Evolutionary conservation across 2,888 invertebrate species (phyloP), one percentile per base, ranked within the genome.

Genomic region (Yponomeuta plumbellus): DNA sequence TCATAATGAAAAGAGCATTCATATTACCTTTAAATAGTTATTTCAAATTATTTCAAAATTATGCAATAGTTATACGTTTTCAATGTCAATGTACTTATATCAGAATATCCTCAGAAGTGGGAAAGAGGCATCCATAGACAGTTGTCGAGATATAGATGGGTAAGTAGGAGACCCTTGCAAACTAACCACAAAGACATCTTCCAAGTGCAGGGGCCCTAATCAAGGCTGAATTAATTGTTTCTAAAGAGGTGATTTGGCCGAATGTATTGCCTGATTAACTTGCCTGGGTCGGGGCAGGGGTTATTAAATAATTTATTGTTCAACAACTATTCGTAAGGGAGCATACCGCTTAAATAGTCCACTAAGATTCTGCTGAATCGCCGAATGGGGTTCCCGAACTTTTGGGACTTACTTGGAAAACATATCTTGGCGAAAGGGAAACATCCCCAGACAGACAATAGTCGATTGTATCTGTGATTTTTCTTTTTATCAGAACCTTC

Each of bases 291-390:
- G 84, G 77, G 81, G 80, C 76, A 79, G 79, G 84, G 88, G 86
- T 86, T 88, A 88, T 87, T 86, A 88, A 85, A 88, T 87, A 88
- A 90, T 90, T 89, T 89, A 88, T 88, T 88, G 88, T 88, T 83
- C 84, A 78, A 78, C 77, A 81, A 85, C 86, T 88, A 86, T 84
- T 83, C 81, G 83, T 77, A 81, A 77, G 79, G 83, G 75, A 78
- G 62, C 20, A 20, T 34, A 34, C 78, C 77, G 79, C 77, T 82
- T 80, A 75, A 85, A 82, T 80, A 82, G 80, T 80, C 75, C 72
- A 76, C 79, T 80, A 86, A 86, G 85, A 87, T 86, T 86, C 75
- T 76, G 80, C 76, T 52, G 44, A 74, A 85, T 22, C 59, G 59
- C 23, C 59, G 59, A 59, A 59, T 59, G 22, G 59, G 59, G 44